These are phyloP conservation scores for Notolabrus celidotus DNA, from an alignment of 2,797 vertebrate species.

Conservation along the genomic window DNA sequence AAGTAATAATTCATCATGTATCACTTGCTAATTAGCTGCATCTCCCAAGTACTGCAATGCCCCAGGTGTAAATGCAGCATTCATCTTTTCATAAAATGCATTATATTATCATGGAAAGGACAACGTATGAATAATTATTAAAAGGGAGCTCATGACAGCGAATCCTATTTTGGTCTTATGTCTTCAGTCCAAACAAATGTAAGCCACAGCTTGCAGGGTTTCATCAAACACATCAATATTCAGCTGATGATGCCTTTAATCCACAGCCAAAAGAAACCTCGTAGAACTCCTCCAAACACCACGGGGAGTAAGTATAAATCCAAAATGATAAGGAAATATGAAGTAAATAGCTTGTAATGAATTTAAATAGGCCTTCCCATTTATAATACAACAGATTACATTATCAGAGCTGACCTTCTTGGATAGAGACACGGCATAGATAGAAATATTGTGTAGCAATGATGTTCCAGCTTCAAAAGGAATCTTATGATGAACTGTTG, in stretches of 20 bases:
- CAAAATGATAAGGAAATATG: constrained; percentile 60
- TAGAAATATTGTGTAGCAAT: constrained; percentile 1
- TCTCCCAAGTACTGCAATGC: constrained; percentile 9
- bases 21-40: constrained; percentile 35
- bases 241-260: constrained; percentile 75
- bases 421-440: constrained; percentile 61
- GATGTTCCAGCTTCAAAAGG: constrained; percentile 41
- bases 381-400: constrained; percentile 64
- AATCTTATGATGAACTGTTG: constrained; percentile 33
- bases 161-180: constrained; percentile 63
- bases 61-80: constrained; percentile 26
- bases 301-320: constrained; percentile 66
- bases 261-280: constrained; percentile 65
- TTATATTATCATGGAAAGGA: constrained; percentile 30
- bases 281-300: constrained; percentile 49
- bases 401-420: constrained; percentile 69
- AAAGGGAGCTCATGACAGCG: constrained; percentile 47
- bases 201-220: constrained; percentile 64
- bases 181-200: constrained; percentile 67
- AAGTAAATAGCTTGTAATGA: constrained; percentile 57
- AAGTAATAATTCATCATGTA: constrained; percentile 26
- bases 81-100: constrained; percentile 13
- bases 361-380: constrained; percentile 63
- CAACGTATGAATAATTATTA: constrained; percentile 52
- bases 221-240: constrained; percentile 79